Percentiles rank a stretch among this genome's conserved stretches.
These are phyloP conservation scores for Drosophila cardini DNA, from an alignment of 1,140 invertebrate species.

Conservation along the genomic window DNA sequence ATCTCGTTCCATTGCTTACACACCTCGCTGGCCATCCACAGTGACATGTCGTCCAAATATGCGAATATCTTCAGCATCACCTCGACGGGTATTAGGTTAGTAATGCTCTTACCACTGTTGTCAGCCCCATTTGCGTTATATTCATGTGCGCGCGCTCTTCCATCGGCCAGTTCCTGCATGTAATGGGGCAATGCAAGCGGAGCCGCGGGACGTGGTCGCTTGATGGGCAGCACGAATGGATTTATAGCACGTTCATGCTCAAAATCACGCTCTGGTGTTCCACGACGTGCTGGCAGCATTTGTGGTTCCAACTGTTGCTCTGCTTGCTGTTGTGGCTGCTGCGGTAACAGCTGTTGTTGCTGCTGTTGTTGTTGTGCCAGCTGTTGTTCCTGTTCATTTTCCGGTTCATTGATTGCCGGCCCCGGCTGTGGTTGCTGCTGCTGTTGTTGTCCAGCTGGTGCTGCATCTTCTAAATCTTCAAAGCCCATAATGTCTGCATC, in stretches of 20 bases:
- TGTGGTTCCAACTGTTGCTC: conserved; percentile 36
- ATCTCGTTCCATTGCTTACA: conserved; percentile 93
- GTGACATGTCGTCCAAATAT: conserved; percentile 95
- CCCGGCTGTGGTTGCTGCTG: conserved; percentile 21
- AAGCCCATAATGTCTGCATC: conserved; percentile 79
- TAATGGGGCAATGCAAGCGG: conserved; percentile 70
- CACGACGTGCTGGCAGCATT: conserved; percentile 19
- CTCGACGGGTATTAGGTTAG: conserved; percentile 84
- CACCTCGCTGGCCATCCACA: conserved; percentile 94
- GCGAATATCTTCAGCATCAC: conserved; percentile 95
- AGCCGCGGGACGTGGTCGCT: conserved; percentile 66
- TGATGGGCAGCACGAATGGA: conserved; percentile 69
- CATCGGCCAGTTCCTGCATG: conserved; percentile 69
- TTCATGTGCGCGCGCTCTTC: conserved; percentile 65
- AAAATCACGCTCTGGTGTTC: conserved; percentile 61
- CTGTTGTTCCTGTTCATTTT: conserved; percentile 7
- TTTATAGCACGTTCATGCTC: conserved; percentile 62
- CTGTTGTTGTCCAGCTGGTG: conserved; percentile 39
- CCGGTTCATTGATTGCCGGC: conserved; percentile 25
- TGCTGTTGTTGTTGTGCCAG: conserved; percentile 11
- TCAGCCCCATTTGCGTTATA: conserved; percentile 38
- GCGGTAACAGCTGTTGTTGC: conserved; percentile 7
- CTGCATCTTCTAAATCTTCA: conserved; percentile 71
- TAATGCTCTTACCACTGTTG: conserved; percentile 40
- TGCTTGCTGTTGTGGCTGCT: conserved; percentile 14